phyloP scores from a whole-genome alignment of 2,113 vertebrate genomes.

The Myiopsitta monachus region DNA sequence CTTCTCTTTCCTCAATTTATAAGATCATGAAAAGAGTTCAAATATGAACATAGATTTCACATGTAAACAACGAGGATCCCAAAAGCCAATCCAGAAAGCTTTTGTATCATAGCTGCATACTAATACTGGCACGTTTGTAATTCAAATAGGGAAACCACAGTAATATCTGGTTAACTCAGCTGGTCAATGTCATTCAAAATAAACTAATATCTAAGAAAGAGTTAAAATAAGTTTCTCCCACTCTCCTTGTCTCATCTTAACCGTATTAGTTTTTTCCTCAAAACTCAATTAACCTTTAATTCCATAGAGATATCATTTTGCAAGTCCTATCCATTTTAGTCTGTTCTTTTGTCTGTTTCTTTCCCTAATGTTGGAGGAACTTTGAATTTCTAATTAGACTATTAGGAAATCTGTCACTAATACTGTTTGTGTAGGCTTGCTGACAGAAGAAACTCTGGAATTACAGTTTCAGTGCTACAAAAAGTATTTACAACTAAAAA shows the following conservation, averaged over 20 bases:
- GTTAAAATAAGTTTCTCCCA: not conserved
- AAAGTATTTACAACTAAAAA: not conserved
- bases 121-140: not conserved
- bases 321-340: not conserved
- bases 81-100: not conserved
- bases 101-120: not conserved
- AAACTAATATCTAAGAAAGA: not conserved
- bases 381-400: not conserved
- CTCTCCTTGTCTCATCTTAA: not conserved
- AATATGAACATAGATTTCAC: not conserved
- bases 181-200: not conserved
- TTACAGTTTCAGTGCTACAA: not conserved
- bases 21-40: not conserved
- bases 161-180: not conserved
- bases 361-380: not conserved
- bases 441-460: not conserved
- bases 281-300: not conserved
- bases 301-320: not conserved
- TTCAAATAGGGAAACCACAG: not conserved
- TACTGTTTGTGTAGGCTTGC: not conserved
- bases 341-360: not conserved
- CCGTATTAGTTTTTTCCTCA: not conserved
- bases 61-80: not conserved
- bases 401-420: not conserved
- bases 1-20: not conserved